A percentile compares a stretch with the other conserved stretches of the same genome.
phyloP scores from a whole-genome alignment of 2,113 vertebrate species.

The Dendropsophus ebraccatus region DNA sequence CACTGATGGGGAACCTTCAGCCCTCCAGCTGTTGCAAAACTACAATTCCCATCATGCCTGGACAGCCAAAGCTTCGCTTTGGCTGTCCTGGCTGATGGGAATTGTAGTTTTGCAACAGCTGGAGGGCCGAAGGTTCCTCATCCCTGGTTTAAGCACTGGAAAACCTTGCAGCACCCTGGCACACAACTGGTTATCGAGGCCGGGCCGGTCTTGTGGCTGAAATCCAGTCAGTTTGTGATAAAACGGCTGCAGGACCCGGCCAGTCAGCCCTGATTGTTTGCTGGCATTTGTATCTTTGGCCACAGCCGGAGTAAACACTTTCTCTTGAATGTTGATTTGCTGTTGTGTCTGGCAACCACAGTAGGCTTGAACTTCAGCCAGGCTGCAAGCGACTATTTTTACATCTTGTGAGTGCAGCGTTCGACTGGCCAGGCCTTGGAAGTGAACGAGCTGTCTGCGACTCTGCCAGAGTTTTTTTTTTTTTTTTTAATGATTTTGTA shows the following conservation, averaged over 20 bases:
- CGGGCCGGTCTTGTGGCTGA: conserved; percentile 63
- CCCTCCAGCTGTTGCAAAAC: no score
- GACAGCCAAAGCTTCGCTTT: no score
- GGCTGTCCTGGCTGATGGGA: no score
- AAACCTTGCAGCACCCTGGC: conserved; percentile 33
- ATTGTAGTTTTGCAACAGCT: no score
- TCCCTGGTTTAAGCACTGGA: no score
- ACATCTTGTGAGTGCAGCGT: conserved; percentile 78
- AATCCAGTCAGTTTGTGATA: conserved; percentile 69
- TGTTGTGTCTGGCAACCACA: conserved; percentile 83
- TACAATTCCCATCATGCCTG: no score
- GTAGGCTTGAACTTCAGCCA: conserved; percentile 84
- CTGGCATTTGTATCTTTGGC: conserved; percentile 76
- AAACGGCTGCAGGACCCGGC: conserved; percentile 64
- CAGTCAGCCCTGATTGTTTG: conserved; percentile 62
- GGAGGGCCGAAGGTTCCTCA: no score
- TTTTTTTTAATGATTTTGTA: conserved; percentile 56
- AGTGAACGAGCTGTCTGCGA: conserved; percentile 59
- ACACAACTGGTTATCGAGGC: conserved; percentile 61
- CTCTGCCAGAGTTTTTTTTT: conserved; percentile 61
- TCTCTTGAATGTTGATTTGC: conserved; percentile 79
- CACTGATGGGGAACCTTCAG: no score
- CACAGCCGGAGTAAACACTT: conserved; percentile 79
- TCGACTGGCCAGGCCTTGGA: conserved; percentile 77
- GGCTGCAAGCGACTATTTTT: conserved; percentile 89